Evolutionary conservation across 2,113 vertebrate species (phyloP).

Genomic region (Pionites leucogaster): DNA sequence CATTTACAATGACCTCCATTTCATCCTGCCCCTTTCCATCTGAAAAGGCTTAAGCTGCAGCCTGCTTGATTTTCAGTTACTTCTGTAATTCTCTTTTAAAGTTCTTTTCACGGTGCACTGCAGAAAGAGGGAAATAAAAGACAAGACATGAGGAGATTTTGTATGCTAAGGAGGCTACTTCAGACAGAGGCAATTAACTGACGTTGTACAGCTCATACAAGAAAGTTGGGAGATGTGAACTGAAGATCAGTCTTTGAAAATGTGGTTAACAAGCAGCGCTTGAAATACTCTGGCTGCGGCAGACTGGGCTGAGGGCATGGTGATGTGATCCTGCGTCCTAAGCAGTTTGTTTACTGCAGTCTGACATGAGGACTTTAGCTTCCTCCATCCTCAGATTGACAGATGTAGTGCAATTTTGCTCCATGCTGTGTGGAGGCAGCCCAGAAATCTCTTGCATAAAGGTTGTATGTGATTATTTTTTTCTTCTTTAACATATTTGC

Average conservation of each 20-base stretch:
- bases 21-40: background rate
- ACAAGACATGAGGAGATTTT: background rate
- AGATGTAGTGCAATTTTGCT: background rate
- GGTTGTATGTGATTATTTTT: background rate
- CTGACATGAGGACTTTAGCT: background rate
- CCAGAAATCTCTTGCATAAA: background rate
- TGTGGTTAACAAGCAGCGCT: background rate
- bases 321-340: background rate
- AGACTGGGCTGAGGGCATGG: background rate
- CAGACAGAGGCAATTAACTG: slow-evolving; percentile 25
- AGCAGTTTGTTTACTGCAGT: background rate
- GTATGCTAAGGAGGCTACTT: background rate
- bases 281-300: background rate
- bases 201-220: background rate
- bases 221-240: background rate
- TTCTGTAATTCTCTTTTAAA: background rate
- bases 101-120: background rate
- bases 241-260: slow-evolving; percentile 17
- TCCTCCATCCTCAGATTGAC: background rate
- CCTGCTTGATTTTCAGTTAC: background rate
- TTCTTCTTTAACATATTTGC: background rate
- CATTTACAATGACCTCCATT: background rate
- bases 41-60: background rate
- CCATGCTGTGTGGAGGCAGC: background rate
- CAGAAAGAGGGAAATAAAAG: background rate